Conservation (phyloP, 2,113 vertebrate genomes). For the Miniopterus natalensis region DNA sequence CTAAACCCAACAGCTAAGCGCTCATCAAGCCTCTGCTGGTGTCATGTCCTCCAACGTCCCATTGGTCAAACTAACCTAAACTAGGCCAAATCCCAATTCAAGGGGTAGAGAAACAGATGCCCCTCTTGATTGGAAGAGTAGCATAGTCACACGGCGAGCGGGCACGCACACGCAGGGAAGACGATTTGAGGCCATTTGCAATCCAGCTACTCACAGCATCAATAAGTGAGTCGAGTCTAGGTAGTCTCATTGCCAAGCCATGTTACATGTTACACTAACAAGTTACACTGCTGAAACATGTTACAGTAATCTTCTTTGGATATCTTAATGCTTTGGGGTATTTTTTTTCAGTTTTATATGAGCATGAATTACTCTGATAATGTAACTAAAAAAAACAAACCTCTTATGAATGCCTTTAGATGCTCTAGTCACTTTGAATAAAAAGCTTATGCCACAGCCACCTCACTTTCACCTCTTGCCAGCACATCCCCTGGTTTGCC, state of each 20-base stretch:
- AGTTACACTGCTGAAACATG: not conserved
- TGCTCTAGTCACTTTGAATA: not conserved
- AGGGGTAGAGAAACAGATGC: not conserved
- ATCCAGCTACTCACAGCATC: not conserved
- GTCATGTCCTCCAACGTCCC: not conserved
- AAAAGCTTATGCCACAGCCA: not conserved
- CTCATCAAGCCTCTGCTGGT: not conserved
- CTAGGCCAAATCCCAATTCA: not conserved
- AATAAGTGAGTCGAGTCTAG: not conserved
- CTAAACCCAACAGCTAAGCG: not conserved
- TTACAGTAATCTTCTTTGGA: not conserved
- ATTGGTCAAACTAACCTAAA: not conserved
- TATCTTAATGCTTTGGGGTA: not conserved
- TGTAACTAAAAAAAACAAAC: not conserved
- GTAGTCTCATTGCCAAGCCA: not conserved
- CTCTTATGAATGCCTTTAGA: not conserved
- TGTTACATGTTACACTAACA: not conserved
- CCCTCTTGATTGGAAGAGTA: not conserved
- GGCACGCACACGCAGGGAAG: not conserved
- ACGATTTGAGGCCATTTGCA: not conserved
- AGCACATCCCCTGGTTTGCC: not conserved
- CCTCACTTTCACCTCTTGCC: not conserved
- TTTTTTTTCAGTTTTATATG: not conserved
- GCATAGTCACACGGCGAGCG: not conserved
- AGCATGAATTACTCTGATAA: slow-evolving; percentile 1